Evolutionary conservation across 2,113 vertebrate genomes (phyloP).

Genomic region (Erinaceus europaeus): DNA sequence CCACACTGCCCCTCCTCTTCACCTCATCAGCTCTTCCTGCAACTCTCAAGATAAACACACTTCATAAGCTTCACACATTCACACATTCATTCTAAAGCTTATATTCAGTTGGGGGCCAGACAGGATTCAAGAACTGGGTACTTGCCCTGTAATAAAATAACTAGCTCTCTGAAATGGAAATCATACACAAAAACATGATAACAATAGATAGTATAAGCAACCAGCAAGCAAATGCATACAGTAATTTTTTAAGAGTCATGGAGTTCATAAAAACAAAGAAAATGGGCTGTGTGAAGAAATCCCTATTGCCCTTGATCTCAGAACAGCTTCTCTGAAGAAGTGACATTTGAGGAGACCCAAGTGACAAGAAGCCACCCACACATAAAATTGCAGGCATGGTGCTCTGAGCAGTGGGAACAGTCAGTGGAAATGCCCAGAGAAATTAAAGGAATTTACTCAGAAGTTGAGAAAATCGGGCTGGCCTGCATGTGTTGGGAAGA

Average conservation of each 20-base stretch:
- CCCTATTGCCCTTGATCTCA: background rate
- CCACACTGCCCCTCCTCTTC: background rate
- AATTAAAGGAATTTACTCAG: background rate
- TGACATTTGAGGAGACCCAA: background rate
- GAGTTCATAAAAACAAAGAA: background rate
- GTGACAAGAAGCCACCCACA: background rate
- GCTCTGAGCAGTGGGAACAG: background rate
- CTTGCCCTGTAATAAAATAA: background rate
- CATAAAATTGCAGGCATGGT: background rate
- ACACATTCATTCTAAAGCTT: background rate
- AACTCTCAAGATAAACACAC: background rate
- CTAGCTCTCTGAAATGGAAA: background rate
- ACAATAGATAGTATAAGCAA: background rate
- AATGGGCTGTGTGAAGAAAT: background rate
- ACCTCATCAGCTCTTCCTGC: background rate
- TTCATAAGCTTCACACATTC: background rate
- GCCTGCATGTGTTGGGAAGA: fast-evolving
- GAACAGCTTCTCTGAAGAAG: background rate
- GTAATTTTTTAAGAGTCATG: background rate
- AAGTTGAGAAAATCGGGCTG: background rate
- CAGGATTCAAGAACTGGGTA: too few relatives aligned
- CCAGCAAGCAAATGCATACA: too few relatives aligned
- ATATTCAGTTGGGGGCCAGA: background rate
- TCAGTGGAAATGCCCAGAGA: background rate
- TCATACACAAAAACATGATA: background rate